These are phyloP conservation scores for Lagria hirta DNA, from an alignment of 2,888 invertebrate genomes.

Conservation along the genomic window DNA sequence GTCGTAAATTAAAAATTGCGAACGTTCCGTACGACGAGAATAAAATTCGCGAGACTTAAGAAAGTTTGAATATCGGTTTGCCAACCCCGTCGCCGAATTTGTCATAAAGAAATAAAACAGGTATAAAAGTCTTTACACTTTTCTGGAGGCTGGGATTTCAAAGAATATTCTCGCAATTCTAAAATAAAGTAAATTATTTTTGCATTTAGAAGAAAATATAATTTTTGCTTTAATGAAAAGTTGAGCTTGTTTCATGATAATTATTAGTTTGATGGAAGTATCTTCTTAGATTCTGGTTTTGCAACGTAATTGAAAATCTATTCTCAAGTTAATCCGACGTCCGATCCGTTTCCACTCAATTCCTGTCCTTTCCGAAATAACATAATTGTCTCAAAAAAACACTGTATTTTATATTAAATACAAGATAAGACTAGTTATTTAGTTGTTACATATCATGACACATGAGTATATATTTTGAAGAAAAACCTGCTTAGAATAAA, in stretches of 20 bases:
- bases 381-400: too few relatives aligned
- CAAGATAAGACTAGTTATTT: too few relatives aligned
- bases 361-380: conserved; percentile 2
- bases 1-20: conserved; percentile 15
- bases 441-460: too few relatives aligned
- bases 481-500: too few relatives aligned
- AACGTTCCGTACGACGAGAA: conserved; percentile 12
- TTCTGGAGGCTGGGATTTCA: conserved; percentile 18
- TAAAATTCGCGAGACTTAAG: conserved; percentile 14
- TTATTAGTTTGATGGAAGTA: conserved; percentile 26
- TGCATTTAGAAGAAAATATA: too few relatives aligned
- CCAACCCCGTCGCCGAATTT: conserved; percentile 19
- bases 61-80: conserved; percentile 24
- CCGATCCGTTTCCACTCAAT: conserved; percentile 7
- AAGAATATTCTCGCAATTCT: too few relatives aligned
- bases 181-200: too few relatives aligned
- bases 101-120: conserved; percentile 26
- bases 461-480: too few relatives aligned
- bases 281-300: conserved; percentile 22
- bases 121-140: conserved; percentile 25
- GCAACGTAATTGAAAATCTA: conserved; percentile 22
- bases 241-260: conserved; percentile 18
- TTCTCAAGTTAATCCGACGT: conserved; percentile 6
- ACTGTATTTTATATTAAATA: too few relatives aligned
- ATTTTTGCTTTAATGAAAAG: too few relatives aligned